These are phyloP conservation scores for Ophion slaviceki DNA, from an alignment of 2,888 invertebrate species.

Conservation along the genomic window DNA sequence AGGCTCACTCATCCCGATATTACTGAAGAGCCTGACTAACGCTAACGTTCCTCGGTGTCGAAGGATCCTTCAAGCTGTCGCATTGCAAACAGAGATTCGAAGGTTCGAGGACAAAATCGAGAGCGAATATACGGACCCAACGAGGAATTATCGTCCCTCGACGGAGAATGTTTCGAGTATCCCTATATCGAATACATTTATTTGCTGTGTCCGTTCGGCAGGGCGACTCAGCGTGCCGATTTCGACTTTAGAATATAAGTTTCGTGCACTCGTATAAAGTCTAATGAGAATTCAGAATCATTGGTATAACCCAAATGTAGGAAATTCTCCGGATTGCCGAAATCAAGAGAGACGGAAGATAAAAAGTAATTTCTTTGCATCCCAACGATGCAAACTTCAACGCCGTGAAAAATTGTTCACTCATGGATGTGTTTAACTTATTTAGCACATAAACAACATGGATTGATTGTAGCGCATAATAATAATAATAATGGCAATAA, in stretches of 20 bases:
- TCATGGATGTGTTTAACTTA: constrained; percentile 40
- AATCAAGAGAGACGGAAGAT: too few relatives aligned
- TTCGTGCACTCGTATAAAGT: not conserved
- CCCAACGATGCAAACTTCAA: not conserved
- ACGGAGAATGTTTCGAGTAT: constrained; percentile 95
- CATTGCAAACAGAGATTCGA: constrained; percentile 90
- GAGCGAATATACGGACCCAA: constrained; percentile 94
- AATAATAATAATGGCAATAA: constrained; percentile 11
- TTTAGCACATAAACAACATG: constrained; percentile 56
- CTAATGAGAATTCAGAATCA: not conserved
- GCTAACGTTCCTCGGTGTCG: not conserved
- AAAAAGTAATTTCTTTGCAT: not conserved
- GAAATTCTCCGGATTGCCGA: not conserved
- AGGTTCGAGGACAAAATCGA: constrained; percentile 91
- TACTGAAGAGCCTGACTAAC: too few relatives aligned
- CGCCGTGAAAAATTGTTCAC: constrained; percentile 19
- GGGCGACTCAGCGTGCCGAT: constrained; percentile 92
- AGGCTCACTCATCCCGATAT: too few relatives aligned
- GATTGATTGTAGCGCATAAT: constrained; percentile 54
- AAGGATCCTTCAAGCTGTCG: constrained; percentile 83
- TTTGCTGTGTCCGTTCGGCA: constrained; percentile 94
- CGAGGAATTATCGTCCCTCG: constrained; percentile 94
- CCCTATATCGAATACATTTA: constrained; percentile 98
- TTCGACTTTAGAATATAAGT: not conserved
- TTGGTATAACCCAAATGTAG: not conserved